Evolutionary conservation across 2,797 vertebrate species (phyloP), one percentile per base, ranked within the genome.

Genomic region (Cottoperca gobio): DNA sequence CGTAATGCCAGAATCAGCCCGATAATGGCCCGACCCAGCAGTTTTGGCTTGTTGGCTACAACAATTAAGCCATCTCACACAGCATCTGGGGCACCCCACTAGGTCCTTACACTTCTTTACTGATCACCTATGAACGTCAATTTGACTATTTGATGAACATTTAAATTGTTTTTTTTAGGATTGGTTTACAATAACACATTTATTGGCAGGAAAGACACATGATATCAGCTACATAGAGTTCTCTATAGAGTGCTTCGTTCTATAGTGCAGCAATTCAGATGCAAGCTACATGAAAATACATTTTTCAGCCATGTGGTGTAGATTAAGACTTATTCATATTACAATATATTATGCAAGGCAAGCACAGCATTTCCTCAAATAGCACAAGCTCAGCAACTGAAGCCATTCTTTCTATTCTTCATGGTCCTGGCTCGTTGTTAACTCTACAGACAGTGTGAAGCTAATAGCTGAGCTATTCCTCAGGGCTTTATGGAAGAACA

Each of bases 381-480:
- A 45, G 24, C 19, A 43, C 26, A 54, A 17, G 5, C 37, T 48
- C 31, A 70, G 17, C 12, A 6, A 5, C 16, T 40, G 4, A 54
- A 39, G 17, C 16, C 14, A 16, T 9, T 21, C 7, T 21, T 21
- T 16, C 23, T 35, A n/a, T 42, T 65, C n/a, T 50, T 26, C 31
- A 45, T 6, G 2, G 2, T 57, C 24, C 7, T 33, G 9, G 23
- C 52, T 64, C 21, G 40, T 23, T 70, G 37, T 45, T 65, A 55
- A 55, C 7, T 48, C 40, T 31, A 42, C 33, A 72, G 49, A 37
- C 3, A 13, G 55, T 78, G 68, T 73, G 64, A 81, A 37, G 1
- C 49, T 64, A 62, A 60, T 24, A 70, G 70, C 31, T 31, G 14
- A 67, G 11, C 28, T 17, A 11, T 69, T 70, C 69, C 54, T 8